A percentile compares a stretch with the other conserved stretches of the same genome.
phyloP scores from a whole-genome alignment of 2,113 vertebrate genomes.

The Dipodomys ordii region DNA sequence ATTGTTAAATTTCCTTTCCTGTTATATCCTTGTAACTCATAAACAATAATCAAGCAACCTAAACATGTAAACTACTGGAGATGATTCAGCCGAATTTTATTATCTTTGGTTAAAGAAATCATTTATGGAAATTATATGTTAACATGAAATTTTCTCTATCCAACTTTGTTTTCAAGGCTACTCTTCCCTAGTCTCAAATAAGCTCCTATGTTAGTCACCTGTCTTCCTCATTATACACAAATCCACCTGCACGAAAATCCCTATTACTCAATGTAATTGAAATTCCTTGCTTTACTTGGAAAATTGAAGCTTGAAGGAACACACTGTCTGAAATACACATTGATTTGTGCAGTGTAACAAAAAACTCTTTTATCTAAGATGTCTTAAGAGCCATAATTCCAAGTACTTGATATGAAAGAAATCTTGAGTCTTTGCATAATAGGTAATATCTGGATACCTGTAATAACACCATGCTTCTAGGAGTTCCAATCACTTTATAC shows the following conservation, averaged over 20 bases:
- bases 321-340: slow-evolving; percentile 41
- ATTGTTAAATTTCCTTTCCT: neutral
- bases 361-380: slow-evolving; percentile 48
- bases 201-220: neutral
- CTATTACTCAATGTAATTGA: neutral
- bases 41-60: neutral
- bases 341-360: slow-evolving; percentile 21
- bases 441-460: neutral
- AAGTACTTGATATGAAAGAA: slow-evolving; percentile 14
- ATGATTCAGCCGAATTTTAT: slow-evolving; percentile 4
- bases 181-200: neutral
- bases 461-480: neutral
- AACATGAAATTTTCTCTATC: neutral
- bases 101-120: neutral
- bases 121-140: neutral
- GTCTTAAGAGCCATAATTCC: slow-evolving; percentile 33
- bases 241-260: neutral
- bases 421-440: neutral
- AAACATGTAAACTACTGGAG: neutral
- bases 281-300: slow-evolving; percentile 32
- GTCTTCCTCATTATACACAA: neutral
- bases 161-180: neutral
- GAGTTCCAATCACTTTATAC: neutral
- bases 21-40: neutral
- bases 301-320: slow-evolving; percentile 54